Percentiles rank a stretch among this genome's conserved stretches.
These are phyloP conservation scores for Lucilia cuprina DNA, from an alignment of 1,140 invertebrate genomes.

Conservation along the genomic window DNA sequence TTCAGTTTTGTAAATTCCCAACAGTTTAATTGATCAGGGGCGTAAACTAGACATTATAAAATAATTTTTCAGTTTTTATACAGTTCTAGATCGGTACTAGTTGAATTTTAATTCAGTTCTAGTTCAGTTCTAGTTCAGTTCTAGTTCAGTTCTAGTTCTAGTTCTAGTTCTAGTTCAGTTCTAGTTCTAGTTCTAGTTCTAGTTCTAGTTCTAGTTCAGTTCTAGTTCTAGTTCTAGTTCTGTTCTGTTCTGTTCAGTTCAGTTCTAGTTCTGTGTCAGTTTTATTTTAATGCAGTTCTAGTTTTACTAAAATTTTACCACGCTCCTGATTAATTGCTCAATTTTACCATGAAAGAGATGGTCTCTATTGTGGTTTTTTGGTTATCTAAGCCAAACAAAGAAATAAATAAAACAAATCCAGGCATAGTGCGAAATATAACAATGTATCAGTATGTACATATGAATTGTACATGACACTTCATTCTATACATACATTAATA, in stretches of 20 bases:
- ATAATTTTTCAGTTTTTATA: no score
- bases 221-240: no score
- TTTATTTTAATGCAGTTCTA: not conserved
- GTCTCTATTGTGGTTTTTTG: conserved; percentile 9
- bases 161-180: no score
- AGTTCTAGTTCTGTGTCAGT: no score
- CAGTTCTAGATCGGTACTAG: no score
- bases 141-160: not conserved
- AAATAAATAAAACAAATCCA: not conserved
- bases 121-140: no score
- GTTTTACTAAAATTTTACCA: not conserved
- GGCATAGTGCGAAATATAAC: not conserved
- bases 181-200: not conserved
- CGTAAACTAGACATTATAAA: not conserved
- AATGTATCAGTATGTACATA: not conserved
- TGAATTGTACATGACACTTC: not conserved
- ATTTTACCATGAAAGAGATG: not conserved
- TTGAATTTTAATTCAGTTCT: no score
- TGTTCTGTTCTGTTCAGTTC: no score
- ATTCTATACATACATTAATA: not conserved
- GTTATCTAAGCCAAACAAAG: conserved; percentile 24
- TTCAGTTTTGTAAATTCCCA: conserved; percentile 8
- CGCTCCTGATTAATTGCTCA: conserved; percentile 8
- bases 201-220: no score
- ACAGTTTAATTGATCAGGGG: conserved; percentile 4